These are phyloP conservation scores for Holothuria glaberrima DNA, from an alignment of 35 echinoderm and acorn worm genomes.

Conservation along the genomic window DNA sequence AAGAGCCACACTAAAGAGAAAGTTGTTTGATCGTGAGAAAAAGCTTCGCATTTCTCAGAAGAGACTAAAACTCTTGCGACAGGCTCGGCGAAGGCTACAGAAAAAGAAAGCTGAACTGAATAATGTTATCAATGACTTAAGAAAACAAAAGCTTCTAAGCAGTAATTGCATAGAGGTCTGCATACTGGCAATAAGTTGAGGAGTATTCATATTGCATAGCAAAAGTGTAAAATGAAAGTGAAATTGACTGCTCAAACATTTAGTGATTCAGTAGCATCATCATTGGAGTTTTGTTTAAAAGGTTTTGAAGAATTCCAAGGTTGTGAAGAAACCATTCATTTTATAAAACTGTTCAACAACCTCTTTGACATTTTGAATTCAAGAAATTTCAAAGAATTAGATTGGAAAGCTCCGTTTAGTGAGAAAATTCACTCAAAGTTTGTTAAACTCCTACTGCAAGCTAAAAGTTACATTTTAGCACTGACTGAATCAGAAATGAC, in stretches of 20 bases:
- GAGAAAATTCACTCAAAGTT: neutral
- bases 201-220: constrained; percentile 8
- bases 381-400: neutral
- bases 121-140: constrained; percentile 4
- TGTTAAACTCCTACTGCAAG: neutral
- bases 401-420: neutral
- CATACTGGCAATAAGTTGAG: neutral
- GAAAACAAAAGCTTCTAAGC: neutral
- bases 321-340: constrained; percentile 15
- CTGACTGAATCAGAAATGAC: neutral
- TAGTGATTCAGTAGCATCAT: constrained; percentile 18
- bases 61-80: neutral
- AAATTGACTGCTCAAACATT: constrained; percentile 19
- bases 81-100: neutral
- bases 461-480: neutral
- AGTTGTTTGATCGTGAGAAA: neutral
- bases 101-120: constrained; percentile 6
- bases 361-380: constrained; percentile 25
- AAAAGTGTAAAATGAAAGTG: constrained; percentile 49
- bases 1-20: neutral
- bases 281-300: constrained; percentile 15
- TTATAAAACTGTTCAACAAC: constrained; percentile 6
- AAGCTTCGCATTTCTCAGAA: constrained; percentile 1
- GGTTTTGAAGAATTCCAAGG: neutral
- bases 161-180: constrained; percentile 9